A percentile compares a stretch with the other conserved stretches of the same genome.
phyloP scores from a whole-genome alignment of 2,113 vertebrate genomes.

The Globicephala melas region DNA sequence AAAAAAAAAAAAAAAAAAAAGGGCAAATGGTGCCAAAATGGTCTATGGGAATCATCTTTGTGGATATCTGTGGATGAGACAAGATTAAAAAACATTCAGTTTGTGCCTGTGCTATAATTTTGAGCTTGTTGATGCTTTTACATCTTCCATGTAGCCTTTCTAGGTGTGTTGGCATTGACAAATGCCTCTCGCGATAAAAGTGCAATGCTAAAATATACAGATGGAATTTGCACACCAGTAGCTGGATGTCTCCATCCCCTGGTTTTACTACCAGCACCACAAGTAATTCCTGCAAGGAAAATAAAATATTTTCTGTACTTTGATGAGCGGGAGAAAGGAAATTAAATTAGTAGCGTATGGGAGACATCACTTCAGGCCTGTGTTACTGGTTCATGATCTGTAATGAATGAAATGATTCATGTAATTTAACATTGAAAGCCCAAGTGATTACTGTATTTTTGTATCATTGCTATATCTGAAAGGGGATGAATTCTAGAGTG shows the following conservation, averaged over 20 bases:
- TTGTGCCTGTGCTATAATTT: constrained; percentile 23
- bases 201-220: not conserved
- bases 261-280: not conserved
- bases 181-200: not conserved
- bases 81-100: constrained; percentile 38
- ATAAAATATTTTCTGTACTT: not conserved
- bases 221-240: not conserved
- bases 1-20: not conserved
- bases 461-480: not conserved
- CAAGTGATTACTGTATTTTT: not conserved
- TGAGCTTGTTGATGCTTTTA: not conserved
- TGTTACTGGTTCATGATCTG: not conserved
- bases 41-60: constrained; percentile 58
- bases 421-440: not conserved
- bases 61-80: not conserved
- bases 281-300: constrained; percentile 34
- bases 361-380: not conserved
- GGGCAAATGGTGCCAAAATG: not conserved
- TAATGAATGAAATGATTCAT: constrained; percentile 4
- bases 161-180: not conserved
- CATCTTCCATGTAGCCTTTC: not conserved
- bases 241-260: not conserved
- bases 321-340: not conserved
- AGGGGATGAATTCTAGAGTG: not conserved
- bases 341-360: not conserved